Percentiles rank a stretch among this genome's conserved stretches.
phyloP scores from a whole-genome alignment of 2,113 vertebrate genomes.

The Astur gentilis region DNA sequence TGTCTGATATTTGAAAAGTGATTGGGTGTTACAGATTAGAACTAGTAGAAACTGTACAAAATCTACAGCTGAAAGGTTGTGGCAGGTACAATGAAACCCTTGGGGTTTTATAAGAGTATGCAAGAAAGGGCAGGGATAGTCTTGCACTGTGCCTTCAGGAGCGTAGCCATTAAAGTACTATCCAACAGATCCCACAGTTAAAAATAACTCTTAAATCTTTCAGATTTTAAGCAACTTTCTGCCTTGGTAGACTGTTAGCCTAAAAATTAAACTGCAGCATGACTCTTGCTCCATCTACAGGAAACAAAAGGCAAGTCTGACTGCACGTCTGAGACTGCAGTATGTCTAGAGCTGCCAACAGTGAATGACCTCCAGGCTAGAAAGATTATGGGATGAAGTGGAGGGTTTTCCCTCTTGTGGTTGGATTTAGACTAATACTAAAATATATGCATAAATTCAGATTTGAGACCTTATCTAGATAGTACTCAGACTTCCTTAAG shows the following conservation, averaged over 20 bases:
- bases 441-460: neutral
- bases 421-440: neutral
- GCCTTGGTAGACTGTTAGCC: neutral
- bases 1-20: neutral
- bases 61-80: neutral
- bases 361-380: neutral
- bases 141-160: neutral
- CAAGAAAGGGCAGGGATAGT: neutral
- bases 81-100: neutral
- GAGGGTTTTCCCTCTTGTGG: neutral
- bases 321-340: neutral
- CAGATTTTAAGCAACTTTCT: neutral
- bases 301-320: neutral
- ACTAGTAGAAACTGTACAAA: neutral
- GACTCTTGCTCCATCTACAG: conserved; percentile 61
- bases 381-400: neutral
- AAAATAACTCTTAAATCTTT: neutral
- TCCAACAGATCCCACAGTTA: neutral
- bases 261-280: neutral
- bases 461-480: neutral
- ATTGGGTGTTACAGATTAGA: neutral
- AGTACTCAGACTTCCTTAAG: neutral
- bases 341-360: fast-evolving
- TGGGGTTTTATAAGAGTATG: neutral
- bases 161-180: neutral